Conservation (phyloP, 2,888 invertebrate genomes). For the Venusia cambrica region DNA sequence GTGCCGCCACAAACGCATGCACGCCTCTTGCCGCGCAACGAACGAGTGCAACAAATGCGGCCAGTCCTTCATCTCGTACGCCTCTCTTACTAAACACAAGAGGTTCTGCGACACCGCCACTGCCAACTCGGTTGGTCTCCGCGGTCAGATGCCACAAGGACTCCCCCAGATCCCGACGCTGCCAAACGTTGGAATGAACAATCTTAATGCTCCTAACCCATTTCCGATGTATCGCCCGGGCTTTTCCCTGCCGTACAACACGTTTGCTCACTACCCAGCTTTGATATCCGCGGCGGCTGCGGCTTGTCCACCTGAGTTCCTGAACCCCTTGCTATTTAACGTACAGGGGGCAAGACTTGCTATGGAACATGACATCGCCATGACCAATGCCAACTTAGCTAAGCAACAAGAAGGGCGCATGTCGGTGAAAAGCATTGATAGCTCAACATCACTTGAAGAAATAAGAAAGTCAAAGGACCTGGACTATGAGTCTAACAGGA, state of each 20-base stretch:
- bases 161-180: slow-evolving; percentile 63
- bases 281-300: slow-evolving; percentile 73
- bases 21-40: slow-evolving; percentile 95
- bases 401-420: slow-evolving; percentile 71
- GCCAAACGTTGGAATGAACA: slow-evolving; percentile 69
- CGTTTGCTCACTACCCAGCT: slow-evolving; percentile 82
- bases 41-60: slow-evolving; percentile 97
- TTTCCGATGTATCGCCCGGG: slow-evolving; percentile 87
- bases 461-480: slow-evolving; percentile 58
- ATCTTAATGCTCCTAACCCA: slow-evolving; percentile 76
- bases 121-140: slow-evolving; percentile 66
- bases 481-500: slow-evolving; percentile 53
- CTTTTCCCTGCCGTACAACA: slow-evolving; percentile 83
- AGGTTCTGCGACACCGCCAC: slow-evolving; percentile 95
- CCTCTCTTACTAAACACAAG: slow-evolving; percentile 96
- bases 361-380: slow-evolving; percentile 74
- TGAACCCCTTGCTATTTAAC: slow-evolving; percentile 84
- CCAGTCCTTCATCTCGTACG: slow-evolving; percentile 94
- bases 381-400: slow-evolving; percentile 76
- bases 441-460: slow-evolving; percentile 66
- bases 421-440: slow-evolving; percentile 71
- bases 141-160: slow-evolving; percentile 68
- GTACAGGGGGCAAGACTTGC: slow-evolving; percentile 75
- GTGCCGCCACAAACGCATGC: slow-evolving; percentile 99
- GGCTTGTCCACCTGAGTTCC: slow-evolving; percentile 82